Percentiles rank a stretch among this genome's conserved stretches.
Evolutionary conservation across 2,888 invertebrate species (phyloP).

Genomic region (Thereva unica): DNA sequence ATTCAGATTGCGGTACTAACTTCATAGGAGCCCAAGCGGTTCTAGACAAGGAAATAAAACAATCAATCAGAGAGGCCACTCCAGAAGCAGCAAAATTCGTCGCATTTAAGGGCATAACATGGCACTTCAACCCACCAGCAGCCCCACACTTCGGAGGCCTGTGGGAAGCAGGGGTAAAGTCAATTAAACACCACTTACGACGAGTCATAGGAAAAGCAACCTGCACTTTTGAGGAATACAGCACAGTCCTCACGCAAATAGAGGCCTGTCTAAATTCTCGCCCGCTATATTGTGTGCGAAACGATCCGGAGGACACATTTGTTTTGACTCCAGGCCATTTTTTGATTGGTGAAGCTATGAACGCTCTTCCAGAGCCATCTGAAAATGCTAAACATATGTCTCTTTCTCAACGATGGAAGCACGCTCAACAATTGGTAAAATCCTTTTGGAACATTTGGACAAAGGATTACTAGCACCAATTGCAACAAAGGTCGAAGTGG

Average conservation of each 20-base stretch:
- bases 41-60: neutral
- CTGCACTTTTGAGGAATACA: slow-evolving; percentile 46
- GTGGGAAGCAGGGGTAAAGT: too few species aligned
- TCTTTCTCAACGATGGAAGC: slow-evolving; percentile 39
- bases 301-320: too few species aligned
- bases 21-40: too few species aligned
- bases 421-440: slow-evolving; percentile 43
- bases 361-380: slow-evolving; percentile 31
- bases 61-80: neutral
- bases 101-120: neutral
- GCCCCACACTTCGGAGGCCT: too few species aligned
- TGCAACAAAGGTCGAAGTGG: slow-evolving; percentile 42
- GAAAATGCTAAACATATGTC: neutral
- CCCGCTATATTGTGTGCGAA: too few species aligned
- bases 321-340: too few species aligned
- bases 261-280: slow-evolving; percentile 42
- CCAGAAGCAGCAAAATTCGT: neutral
- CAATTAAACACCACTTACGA: neutral
- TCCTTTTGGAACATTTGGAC: slow-evolving; percentile 9
- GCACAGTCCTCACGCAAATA: slow-evolving; percentile 45
- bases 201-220: slow-evolving; percentile 41
- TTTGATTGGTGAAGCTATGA: too few species aligned
- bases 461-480: slow-evolving; percentile 43
- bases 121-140: neutral
- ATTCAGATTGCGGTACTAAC: neutral